These are phyloP conservation scores for Trichomalopsis sarcophagae DNA, from an alignment of 1,140 invertebrate genomes.

Conservation along the genomic window DNA sequence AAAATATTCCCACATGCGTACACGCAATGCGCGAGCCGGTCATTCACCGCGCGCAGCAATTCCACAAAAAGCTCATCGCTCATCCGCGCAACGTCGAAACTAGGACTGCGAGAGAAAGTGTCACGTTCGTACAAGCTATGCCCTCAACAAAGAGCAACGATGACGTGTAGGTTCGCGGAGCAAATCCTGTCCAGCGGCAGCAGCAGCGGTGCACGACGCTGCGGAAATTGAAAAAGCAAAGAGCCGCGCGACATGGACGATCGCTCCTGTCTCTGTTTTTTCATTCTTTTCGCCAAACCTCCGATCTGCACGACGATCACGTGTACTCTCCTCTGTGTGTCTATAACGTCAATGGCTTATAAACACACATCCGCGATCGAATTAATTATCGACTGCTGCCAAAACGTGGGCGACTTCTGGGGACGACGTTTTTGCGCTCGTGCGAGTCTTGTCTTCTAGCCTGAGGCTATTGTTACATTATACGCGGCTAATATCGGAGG, in stretches of 20 bases:
- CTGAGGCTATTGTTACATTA: background rate
- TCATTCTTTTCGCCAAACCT: background rate
- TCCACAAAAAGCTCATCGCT: background rate
- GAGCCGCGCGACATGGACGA: conserved; percentile 4
- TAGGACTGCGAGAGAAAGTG: background rate
- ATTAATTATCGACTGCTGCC: background rate
- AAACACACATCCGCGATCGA: background rate
- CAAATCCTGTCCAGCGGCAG: background rate
- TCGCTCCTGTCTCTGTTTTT: background rate
- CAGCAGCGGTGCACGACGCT: background rate
- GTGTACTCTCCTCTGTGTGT: too few species aligned
- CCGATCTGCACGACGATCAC: too few species aligned
- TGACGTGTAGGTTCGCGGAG: background rate
- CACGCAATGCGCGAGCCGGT: background rate
- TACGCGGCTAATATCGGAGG: background rate
- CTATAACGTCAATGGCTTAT: background rate
- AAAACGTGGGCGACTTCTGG: too few species aligned
- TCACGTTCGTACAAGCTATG: background rate
- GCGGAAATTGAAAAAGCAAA: conserved; percentile 19
- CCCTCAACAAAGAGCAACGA: background rate
- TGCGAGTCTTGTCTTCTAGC: background rate
- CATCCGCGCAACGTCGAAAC: background rate
- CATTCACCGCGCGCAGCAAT: background rate
- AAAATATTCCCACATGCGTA: background rate
- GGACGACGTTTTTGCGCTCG: too few species aligned